Percentiles rank a stretch among this genome's conserved stretches.
Conservation (phyloP, 2,888 invertebrate genomes). For the Thumatha senex region DNA sequence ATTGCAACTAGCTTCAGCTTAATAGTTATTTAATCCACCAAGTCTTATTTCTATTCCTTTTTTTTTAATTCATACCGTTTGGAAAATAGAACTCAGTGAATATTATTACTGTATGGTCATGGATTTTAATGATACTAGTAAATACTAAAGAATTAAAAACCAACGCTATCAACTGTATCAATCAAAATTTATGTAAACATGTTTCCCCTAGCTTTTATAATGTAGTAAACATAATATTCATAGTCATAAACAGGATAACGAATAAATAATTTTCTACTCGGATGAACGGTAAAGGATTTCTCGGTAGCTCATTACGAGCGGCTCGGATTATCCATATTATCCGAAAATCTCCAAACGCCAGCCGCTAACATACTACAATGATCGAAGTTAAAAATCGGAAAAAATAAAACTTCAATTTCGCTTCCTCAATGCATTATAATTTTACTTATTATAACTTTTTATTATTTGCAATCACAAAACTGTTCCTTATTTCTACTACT, state of each 20-base stretch:
- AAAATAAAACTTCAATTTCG: constrained; percentile 59
- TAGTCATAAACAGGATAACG: constrained; percentile 61
- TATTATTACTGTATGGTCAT: too few relatives aligned
- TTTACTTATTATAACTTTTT: too few relatives aligned
- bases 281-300: constrained; percentile 62
- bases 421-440: constrained; percentile 37
- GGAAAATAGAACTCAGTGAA: too few relatives aligned
- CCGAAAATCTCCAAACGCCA: constrained; percentile 71
- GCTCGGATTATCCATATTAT: constrained; percentile 76
- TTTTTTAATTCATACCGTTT: too few relatives aligned
- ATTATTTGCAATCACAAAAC: too few relatives aligned
- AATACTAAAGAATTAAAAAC: too few relatives aligned
- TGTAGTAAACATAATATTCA: constrained; percentile 49
- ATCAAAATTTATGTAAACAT: constrained; percentile 28
- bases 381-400: constrained; percentile 61
- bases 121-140: too few relatives aligned
- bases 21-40: too few relatives aligned
- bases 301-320: constrained; percentile 66
- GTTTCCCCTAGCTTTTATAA: constrained; percentile 41
- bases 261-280: constrained; percentile 72
- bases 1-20: too few relatives aligned
- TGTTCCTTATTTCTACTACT: too few relatives aligned
- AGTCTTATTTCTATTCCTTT: too few relatives aligned
- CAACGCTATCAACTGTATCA: too few relatives aligned
- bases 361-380: constrained; percentile 58